Percentiles rank a stretch among this genome's conserved stretches.
Evolutionary conservation across 2,113 vertebrate species (phyloP).

Genomic region (Phalacrocorax brasilianus): DNA sequence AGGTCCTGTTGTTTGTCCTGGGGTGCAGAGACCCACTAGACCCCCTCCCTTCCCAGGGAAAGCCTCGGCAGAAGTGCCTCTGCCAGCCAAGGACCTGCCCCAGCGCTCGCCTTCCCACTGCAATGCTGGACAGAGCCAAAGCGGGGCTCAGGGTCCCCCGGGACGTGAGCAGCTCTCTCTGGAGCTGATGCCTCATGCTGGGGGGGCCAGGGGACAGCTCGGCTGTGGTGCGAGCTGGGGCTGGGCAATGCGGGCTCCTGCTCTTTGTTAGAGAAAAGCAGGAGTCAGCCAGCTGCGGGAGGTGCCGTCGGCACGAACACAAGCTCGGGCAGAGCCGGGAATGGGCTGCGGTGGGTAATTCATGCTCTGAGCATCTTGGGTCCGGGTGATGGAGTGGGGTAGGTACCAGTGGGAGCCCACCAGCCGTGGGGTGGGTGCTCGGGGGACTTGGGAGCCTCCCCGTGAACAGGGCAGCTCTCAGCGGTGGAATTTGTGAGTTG

Average conservation of each 20-base stretch:
- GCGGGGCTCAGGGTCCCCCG: not conserved
- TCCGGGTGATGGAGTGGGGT: not conserved
- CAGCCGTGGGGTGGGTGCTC: not conserved
- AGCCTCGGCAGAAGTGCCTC: not conserved
- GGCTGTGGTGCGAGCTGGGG: not conserved
- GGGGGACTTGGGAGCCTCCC: not conserved
- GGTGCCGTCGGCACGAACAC: not conserved
- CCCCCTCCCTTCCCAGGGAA: not conserved
- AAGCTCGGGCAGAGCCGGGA: not conserved
- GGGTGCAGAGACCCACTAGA: not conserved
- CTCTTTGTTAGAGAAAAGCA: not conserved
- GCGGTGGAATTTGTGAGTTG: not conserved
- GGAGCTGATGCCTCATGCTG: fast-evolving
- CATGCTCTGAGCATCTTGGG: fast-evolving
- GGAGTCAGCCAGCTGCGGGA: not conserved
- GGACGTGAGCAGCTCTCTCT: fast-evolving
- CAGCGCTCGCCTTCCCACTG: fast-evolving
- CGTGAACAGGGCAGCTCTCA: not conserved
- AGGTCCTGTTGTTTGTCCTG: not conserved
- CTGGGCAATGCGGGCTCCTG: not conserved
- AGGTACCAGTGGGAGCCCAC: not conserved
- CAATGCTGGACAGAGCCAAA: not conserved
- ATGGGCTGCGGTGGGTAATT: not conserved
- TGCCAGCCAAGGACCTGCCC: not conserved
- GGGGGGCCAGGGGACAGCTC: not conserved